Base-by-base conservation (phyloP, 2,113 vertebrate species). In the Lipophrys pholis region DNA sequence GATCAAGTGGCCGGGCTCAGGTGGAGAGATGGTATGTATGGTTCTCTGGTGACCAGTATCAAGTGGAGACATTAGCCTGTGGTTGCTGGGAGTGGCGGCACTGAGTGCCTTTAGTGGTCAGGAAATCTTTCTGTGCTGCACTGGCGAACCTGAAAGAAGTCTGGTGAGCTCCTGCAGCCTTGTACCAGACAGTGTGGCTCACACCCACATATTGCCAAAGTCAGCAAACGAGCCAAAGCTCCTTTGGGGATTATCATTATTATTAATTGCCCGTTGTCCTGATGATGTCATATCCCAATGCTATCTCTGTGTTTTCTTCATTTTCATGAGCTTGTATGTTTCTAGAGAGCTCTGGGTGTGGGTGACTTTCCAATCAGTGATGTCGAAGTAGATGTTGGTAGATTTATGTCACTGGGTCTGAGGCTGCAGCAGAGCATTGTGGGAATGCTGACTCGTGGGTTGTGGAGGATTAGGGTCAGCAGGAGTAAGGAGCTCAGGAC, bases 401-500 rank as follows among this genome's bases (percentile, higher is more conserved):
- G 78, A 82, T 90, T 79, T 70, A 78, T 79, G 80, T 86, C 81
- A 81, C 53, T 76, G 54, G 69, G 79, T 56, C 81, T 69, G 56
- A 63, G 59, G 48, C 72, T 74, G 75, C 48, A 15, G 70, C 69
- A 56, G 51, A 54, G 83, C 62, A 74, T 85, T 87, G 72, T 82
- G 85, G 72, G 85, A 86, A 60, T 83, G 90, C 89, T 91, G 87
- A 91, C 77, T 74, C 87, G 82, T 81, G 66, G 61, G 75, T 86
- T 81, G 62, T 63, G 55, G 55, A 81, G 84, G 90, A 93, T 92
- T 92, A 90, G 82, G 89, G 87, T 89, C 90, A 92, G 72, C 73
- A 45, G 60, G 68, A 78, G 70, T 87, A 90, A 92, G 85, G 43
- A 76, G 88, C 89, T 91, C 88, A 90, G 61, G 61, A 45, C 74